Conservation (phyloP, 1,140 invertebrate species). For the Saxidomus purpurata region DNA sequence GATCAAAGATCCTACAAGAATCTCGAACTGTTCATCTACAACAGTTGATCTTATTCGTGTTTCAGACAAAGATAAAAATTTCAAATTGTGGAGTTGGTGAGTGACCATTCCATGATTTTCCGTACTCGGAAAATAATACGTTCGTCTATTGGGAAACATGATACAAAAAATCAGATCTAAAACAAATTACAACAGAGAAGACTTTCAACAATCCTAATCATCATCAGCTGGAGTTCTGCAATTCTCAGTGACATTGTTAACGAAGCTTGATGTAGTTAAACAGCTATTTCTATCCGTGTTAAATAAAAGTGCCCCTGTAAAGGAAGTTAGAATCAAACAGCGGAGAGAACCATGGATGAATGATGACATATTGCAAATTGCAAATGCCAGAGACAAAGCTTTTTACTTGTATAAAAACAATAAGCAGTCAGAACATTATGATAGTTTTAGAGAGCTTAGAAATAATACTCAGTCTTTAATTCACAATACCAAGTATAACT, state of each 20-base stretch:
- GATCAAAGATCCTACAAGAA: too few species aligned
- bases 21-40: too few species aligned
- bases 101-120: too few species aligned
- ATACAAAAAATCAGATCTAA: constrained; percentile 31
- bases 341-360: neutral
- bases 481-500: too few species aligned
- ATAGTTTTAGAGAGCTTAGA: too few species aligned
- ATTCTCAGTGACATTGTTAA: neutral
- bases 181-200: constrained; percentile 53
- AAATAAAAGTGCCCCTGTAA: too few species aligned
- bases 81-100: constrained; percentile 23
- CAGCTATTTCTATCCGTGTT: neutral
- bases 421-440: too few species aligned
- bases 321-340: neutral
- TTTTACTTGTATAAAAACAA: constrained; percentile 2
- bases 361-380: neutral
- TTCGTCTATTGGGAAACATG: neutral
- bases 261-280: neutral
- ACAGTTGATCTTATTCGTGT: too few species aligned
- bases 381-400: neutral
- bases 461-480: too few species aligned
- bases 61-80: too few species aligned
- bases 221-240: constrained; percentile 29
- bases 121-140: too few species aligned
- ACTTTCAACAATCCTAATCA: too few species aligned